Percentiles rank a stretch among this genome's conserved stretches.
phyloP scores from a whole-genome alignment of 2,888 invertebrate genomes.

The Barypeithes pellucidus region DNA sequence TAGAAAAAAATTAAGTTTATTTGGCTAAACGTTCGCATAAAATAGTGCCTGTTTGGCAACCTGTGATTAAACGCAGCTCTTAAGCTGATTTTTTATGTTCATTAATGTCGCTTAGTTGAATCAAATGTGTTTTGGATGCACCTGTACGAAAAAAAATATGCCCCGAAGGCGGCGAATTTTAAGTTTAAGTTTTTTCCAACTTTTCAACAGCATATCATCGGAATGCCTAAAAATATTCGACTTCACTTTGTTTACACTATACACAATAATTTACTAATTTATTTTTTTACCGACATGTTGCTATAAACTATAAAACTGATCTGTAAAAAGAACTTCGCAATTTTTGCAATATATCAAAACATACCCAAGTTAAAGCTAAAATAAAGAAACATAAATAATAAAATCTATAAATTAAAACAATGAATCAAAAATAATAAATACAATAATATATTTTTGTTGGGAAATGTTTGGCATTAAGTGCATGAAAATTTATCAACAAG shows the following conservation, averaged over 20 bases:
- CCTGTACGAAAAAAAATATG: not conserved
- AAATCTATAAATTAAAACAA: slow-evolving; percentile 12
- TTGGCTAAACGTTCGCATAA: no score
- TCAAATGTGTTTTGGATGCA: no score
- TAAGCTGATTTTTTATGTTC: no score
- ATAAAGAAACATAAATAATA: slow-evolving; percentile 4
- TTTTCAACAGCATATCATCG: not conserved
- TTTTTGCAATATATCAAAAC: not conserved
- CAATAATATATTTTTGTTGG: not conserved
- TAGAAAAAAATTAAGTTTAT: no score
- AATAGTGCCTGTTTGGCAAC: no score
- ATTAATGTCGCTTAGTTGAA: no score
- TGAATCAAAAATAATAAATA: slow-evolving; percentile 4
- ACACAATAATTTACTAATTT: no score
- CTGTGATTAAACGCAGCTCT: no score
- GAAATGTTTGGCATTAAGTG: slow-evolving; percentile 10
- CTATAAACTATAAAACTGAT: no score
- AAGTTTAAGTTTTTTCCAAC: not conserved
- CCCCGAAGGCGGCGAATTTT: not conserved
- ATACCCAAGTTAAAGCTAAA: not conserved
- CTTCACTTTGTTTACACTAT: not conserved
- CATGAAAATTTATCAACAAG: slow-evolving; percentile 24
- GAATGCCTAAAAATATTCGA: not conserved
- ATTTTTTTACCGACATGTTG: not conserved
- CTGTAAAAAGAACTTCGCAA: no score